A percentile compares a stretch with the other conserved stretches of the same genome.
Conservation (phyloP, 2,888 invertebrate genomes). For the Hypomecis atomaria region DNA sequence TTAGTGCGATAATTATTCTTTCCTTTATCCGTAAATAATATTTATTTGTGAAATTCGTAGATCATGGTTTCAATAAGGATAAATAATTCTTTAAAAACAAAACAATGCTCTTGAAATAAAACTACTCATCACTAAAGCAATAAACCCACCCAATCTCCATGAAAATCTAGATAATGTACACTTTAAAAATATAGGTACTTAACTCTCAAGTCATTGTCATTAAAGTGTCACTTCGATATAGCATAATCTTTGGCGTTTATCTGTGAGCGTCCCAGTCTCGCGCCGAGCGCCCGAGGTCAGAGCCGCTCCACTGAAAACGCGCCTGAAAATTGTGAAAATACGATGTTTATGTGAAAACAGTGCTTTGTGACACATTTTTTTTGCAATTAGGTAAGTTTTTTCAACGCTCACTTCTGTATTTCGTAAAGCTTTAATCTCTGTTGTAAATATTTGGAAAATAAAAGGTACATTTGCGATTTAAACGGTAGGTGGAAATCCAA, state of each 20-base stretch:
- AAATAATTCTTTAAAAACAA: background rate
- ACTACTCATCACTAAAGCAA: slow-evolving; percentile 8
- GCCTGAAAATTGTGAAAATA: slow-evolving; percentile 45
- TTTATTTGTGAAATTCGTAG: too few species aligned
- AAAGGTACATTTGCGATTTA: background rate
- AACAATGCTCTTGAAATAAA: slow-evolving; percentile 4
- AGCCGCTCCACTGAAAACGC: slow-evolving; percentile 44
- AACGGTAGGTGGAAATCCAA: background rate
- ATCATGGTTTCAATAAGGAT: too few species aligned
- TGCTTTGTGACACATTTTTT: slow-evolving; percentile 36
- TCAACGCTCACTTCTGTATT: background rate
- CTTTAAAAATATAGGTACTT: background rate
- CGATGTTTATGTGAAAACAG: slow-evolving; percentile 38
- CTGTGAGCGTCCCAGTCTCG: slow-evolving; percentile 56
- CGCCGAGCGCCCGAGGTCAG: slow-evolving; percentile 50
- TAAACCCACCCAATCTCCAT: slow-evolving; percentile 15
- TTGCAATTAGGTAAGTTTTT: slow-evolving; percentile 28
- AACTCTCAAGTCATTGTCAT: slow-evolving; percentile 7
- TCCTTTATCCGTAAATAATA: too few species aligned
- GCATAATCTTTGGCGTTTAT: slow-evolving; percentile 54
- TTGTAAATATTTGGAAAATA: background rate
- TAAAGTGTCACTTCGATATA: slow-evolving; percentile 43
- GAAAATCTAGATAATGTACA: slow-evolving; percentile 3
- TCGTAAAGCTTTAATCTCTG: slow-evolving; percentile 15
- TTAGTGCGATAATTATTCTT: slow-evolving; percentile 4